Conservation (phyloP, 2,113 vertebrate species). For the Pantherophis guttatus region DNA sequence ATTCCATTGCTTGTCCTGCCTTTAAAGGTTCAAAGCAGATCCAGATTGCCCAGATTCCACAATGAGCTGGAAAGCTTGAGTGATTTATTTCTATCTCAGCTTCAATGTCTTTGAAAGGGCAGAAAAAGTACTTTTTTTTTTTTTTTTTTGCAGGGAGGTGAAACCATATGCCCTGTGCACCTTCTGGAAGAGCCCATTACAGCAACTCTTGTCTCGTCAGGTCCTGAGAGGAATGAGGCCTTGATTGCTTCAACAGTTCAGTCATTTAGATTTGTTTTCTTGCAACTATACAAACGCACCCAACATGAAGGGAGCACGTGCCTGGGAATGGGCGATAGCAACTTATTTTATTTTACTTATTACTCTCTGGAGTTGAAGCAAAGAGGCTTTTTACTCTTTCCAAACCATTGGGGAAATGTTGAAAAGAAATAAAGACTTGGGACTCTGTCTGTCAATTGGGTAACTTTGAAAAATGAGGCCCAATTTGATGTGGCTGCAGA, state of each 20-base stretch:
- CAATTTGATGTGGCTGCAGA: background rate
- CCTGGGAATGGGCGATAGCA: background rate
- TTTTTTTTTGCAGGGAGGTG: background rate
- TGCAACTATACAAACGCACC: background rate
- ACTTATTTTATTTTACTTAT: background rate
- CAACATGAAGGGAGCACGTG: background rate
- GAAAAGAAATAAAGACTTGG: background rate
- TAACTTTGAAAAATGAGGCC: background rate
- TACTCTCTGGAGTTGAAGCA: background rate
- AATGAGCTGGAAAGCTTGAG: background rate
- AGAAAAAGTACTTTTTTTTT: background rate
- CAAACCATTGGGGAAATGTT: background rate
- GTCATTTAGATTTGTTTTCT: background rate
- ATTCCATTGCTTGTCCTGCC: background rate
- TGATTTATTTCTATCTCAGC: background rate
- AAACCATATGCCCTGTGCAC: background rate
- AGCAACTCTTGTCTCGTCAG: background rate
- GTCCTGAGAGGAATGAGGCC: background rate
- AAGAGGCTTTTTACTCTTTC: background rate
- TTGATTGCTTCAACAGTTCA: background rate
- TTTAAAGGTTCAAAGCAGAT: background rate
- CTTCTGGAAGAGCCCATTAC: background rate
- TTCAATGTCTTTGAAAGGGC: background rate
- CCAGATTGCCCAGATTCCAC: background rate
- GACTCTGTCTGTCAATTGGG: background rate